A percentile compares a stretch with the other conserved stretches of the same genome.
phyloP scores from a whole-genome alignment of 2,113 vertebrate genomes.

The Pardalotus punctatus region DNA sequence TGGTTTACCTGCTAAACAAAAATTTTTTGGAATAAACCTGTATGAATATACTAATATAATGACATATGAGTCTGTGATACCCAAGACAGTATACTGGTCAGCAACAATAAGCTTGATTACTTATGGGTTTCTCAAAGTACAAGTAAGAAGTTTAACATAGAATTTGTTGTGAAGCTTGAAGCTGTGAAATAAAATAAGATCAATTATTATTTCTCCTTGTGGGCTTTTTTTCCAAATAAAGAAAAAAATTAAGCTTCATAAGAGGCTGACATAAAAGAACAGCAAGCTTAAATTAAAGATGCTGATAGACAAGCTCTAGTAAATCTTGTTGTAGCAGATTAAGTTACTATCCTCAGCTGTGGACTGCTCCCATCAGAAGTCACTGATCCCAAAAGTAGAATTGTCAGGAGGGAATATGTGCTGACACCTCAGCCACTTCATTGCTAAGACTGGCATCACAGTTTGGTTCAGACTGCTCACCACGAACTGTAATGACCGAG shows the following conservation, averaged over 20 bases:
- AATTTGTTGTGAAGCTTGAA: not conserved
- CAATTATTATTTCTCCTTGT: not conserved
- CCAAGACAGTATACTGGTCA: not conserved
- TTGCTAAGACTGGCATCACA: not conserved
- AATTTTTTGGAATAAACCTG: not conserved
- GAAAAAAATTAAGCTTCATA: not conserved
- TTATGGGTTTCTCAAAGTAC: not conserved
- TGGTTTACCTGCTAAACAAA: not conserved
- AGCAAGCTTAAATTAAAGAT: constrained; percentile 18
- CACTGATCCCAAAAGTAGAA: not conserved
- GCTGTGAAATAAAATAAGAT: not conserved
- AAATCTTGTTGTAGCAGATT: constrained; percentile 60
- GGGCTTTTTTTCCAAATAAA: not conserved
- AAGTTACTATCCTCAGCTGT: constrained; percentile 51
- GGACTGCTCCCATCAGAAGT: not conserved
- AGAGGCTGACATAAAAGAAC: not conserved
- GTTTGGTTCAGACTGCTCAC: not conserved
- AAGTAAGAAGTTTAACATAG: not conserved
- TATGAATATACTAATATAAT: not conserved
- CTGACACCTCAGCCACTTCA: not conserved
- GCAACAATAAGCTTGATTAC: not conserved
- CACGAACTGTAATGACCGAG: not conserved
- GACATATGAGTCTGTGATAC: not conserved
- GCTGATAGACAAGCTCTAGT: not conserved
- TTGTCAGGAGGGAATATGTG: not conserved